These are phyloP conservation scores for Python bivittatus DNA, from an alignment of 2,113 vertebrate genomes.

Conservation along the genomic window DNA sequence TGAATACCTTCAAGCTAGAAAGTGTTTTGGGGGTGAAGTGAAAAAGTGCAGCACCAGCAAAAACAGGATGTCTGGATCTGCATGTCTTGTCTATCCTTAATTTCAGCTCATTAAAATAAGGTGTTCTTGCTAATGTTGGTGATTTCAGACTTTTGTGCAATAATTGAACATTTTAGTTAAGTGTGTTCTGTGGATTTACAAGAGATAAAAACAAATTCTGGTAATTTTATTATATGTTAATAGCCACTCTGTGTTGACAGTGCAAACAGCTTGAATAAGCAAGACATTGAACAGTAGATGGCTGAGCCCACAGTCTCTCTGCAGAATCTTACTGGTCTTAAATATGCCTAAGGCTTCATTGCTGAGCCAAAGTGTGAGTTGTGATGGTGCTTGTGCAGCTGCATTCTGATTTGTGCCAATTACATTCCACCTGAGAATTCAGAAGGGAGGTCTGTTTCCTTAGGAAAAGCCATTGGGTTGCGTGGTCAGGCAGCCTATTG, in stretches of 20 bases:
- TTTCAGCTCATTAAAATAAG: not conserved
- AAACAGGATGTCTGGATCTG: not conserved
- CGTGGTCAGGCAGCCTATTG: not conserved
- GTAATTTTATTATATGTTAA: not conserved
- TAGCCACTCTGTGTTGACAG: not conserved
- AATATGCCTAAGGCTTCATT: not conserved
- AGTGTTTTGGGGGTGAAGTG: not conserved
- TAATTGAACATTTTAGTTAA: not conserved
- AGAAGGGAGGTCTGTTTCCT: not conserved
- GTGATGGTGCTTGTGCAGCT: not conserved
- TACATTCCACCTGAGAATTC: not conserved
- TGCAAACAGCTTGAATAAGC: constrained; percentile 19
- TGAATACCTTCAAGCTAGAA: not conserved
- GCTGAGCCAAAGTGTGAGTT: not conserved
- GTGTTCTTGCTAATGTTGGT: not conserved
- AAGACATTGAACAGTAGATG: not conserved
- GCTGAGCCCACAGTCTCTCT: not conserved
- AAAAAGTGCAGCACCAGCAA: not conserved
- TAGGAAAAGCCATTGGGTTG: not conserved
- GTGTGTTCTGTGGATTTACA: not conserved
- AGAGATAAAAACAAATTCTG: not conserved
- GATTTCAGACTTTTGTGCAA: not conserved
- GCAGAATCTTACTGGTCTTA: not conserved
- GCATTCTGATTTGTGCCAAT: not conserved
- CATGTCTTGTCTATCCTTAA: not conserved